Evolutionary conservation across 2,888 invertebrate species (phyloP), one percentile per base, ranked within the genome.

Genomic region (Alsophila aescularia): DNA sequence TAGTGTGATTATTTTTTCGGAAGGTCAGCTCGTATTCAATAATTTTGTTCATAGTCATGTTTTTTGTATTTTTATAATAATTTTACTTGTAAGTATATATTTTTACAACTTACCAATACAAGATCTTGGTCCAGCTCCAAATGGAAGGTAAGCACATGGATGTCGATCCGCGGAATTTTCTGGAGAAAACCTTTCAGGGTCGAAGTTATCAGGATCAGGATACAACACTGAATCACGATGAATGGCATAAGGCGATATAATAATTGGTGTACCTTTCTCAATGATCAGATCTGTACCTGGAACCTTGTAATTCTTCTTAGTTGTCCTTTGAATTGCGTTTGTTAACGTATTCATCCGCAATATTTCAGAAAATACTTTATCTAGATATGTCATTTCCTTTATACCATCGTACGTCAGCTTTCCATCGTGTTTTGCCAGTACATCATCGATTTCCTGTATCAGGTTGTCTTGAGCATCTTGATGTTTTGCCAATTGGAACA

Each of bases 181-280:
- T 0, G 79, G 67, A 12, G 72, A 70, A 70, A 92, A 93, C 49
- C 92, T 77, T 36, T 92, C 89, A 0, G 93, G 93, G 50, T 89
- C 80, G 66, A 92, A 93, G 40, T 74, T 76, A 34, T 81, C 77
- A 5, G 92, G 92, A 45, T 92, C 75, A 1, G 87, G 84, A 62
- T 82, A 93, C 62, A 87, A 75, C 24, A 75, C 69, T 14, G 80
- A 81, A 66, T 92, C 91, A n/a, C 82, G 78, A 56, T 92, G 92
- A 45, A 92, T 79, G 2, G 79, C 82, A 40, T 75, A 66, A 2
- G 83, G 77, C 1, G 90, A 83, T 29, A 92, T 72, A 0, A 81
- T 50, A 15, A 90, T 60, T 3, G 69, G 65, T 1, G 75, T 72
- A 2, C 79, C 83, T 59, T 85, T 83, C 1, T 83, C 73, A 15